Evolutionary conservation across 2,113 vertebrate genomes (phyloP).

Genomic region (Sinocyclocheilus maitianheensis): DNA sequence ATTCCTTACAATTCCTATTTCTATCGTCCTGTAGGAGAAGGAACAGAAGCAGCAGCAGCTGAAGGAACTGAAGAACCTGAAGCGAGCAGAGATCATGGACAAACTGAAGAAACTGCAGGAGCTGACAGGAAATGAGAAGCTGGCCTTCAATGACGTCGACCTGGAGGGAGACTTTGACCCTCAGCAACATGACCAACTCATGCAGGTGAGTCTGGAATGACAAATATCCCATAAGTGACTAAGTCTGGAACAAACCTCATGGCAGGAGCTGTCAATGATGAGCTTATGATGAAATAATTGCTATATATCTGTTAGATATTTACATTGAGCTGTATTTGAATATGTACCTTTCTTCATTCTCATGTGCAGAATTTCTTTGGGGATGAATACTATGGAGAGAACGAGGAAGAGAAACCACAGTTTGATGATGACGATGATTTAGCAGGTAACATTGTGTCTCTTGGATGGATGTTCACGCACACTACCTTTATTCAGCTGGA

Average conservation of each 20-base stretch:
- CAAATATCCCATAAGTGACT: neutral
- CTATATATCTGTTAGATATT: neutral
- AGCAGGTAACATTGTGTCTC: slow-evolving; percentile 71
- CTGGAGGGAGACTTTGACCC: slow-evolving; percentile 86
- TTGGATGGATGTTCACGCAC: too few relatives aligned
- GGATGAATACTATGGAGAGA: slow-evolving; percentile 79
- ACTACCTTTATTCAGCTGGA: too few relatives aligned
- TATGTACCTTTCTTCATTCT: neutral
- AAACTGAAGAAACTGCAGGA: slow-evolving; percentile 81
- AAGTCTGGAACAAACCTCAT: neutral
- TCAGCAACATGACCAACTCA: slow-evolving; percentile 80
- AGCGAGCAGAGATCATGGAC: slow-evolving; percentile 83
- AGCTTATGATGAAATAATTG: neutral
- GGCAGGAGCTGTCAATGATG: neutral
- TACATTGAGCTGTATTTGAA: neutral
- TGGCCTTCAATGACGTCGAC: slow-evolving; percentile 76
- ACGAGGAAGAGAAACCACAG: slow-evolving; percentile 84
- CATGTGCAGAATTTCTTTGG: slow-evolving; percentile 81
- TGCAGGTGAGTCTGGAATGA: slow-evolving; percentile 76
- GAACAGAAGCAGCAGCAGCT: slow-evolving; percentile 85
- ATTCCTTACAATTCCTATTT: neutral
- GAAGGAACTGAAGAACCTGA: slow-evolving; percentile 90
- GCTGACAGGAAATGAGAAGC: slow-evolving; percentile 78
- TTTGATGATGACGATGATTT: slow-evolving; percentile 82
- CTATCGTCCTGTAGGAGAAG: slow-evolving; percentile 75